Evolutionary conservation across 2,797 vertebrate species (phyloP).

Genomic region (Premnoplex brunnescens): DNA sequence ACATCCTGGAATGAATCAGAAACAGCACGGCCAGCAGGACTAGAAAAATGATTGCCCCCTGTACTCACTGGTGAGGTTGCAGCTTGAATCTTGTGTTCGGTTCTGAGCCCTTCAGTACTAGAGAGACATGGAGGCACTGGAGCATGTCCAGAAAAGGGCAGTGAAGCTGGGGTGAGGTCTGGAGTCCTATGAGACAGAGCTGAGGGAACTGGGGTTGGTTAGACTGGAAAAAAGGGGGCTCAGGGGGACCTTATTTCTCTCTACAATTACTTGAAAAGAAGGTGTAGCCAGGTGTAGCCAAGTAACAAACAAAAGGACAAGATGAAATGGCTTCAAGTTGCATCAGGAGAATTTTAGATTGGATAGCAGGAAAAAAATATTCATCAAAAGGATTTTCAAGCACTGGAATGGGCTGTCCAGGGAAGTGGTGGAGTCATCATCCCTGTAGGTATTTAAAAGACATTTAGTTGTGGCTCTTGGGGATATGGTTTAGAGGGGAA

Average conservation of each 20-base stretch:
- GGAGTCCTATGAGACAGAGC: neutral
- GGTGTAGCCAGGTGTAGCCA: neutral
- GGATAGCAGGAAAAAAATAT: neutral
- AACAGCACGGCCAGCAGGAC: neutral
- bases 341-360: neutral
- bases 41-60: neutral
- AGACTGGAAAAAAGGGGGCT: neutral
- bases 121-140: neutral
- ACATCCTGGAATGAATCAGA: neutral
- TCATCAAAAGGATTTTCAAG: neutral
- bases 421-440: neutral
- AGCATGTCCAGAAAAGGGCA: neutral
- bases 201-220: neutral
- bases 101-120: neutral
- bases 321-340: neutral
- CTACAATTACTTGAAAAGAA: neutral
- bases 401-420: neutral
- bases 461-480: no score
- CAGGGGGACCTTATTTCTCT: neutral
- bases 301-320: neutral
- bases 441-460: neutral
- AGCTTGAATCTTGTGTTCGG: rapidly evolving
- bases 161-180: neutral
- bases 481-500: neutral
- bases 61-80: neutral